Percentiles rank a stretch among this genome's conserved stretches.
phyloP scores from a whole-genome alignment of 2,797 vertebrate genomes.

The Crenichthys baileyi region DNA sequence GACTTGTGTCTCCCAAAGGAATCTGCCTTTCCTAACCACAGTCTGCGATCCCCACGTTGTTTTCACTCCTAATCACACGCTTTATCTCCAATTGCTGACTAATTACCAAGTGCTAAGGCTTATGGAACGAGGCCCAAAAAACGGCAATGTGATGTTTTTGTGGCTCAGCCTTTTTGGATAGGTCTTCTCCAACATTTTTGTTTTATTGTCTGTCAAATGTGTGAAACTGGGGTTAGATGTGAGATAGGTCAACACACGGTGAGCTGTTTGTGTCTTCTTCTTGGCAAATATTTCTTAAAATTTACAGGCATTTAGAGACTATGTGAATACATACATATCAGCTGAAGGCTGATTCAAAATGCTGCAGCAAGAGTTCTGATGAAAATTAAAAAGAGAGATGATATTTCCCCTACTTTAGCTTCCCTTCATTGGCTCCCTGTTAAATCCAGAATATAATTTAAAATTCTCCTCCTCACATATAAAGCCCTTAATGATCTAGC shows the following conservation, averaged over 20 bases:
- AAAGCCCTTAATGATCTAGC: too few relatives aligned
- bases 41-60: slow-evolving; percentile 78
- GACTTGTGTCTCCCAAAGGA: slow-evolving; percentile 80
- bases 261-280: slow-evolving; percentile 25
- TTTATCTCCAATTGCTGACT: slow-evolving; percentile 81
- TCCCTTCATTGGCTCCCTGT: too few relatives aligned
- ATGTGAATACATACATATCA: neutral
- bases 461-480: too few relatives aligned
- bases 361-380: too few relatives aligned
- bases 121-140: slow-evolving; percentile 76
- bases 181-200: slow-evolving; percentile 54
- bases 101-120: slow-evolving; percentile 79
- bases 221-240: slow-evolving; percentile 72
- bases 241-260: slow-evolving; percentile 67
- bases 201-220: slow-evolving; percentile 69
- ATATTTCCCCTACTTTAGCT: too few relatives aligned
- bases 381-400: too few relatives aligned
- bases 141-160: slow-evolving; percentile 78
- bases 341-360: too few relatives aligned
- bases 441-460: too few relatives aligned
- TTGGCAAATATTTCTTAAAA: slow-evolving; percentile 23
- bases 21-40: slow-evolving; percentile 81
- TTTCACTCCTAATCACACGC: slow-evolving; percentile 79
- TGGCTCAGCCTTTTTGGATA: slow-evolving; percentile 74
- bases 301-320: slow-evolving; percentile 13